A percentile compares a stretch with the other conserved stretches of the same genome.
Conservation (phyloP, 2,113 vertebrate genomes). For the Lagenorhynchus albirostris region DNA sequence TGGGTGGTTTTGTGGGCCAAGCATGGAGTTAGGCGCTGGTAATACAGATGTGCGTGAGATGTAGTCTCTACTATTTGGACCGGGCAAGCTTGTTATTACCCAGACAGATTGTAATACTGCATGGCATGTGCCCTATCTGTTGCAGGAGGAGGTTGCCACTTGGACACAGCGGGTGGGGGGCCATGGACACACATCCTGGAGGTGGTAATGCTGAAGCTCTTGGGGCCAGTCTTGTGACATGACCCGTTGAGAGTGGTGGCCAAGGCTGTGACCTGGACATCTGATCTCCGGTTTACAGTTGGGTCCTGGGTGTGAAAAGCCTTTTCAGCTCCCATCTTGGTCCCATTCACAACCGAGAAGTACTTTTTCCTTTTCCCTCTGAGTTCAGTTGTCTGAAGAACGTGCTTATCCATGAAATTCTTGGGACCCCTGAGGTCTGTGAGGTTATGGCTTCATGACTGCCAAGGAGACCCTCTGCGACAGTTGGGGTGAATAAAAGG, state of each 20-base stretch:
- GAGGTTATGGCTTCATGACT: not conserved
- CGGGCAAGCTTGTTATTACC: not conserved
- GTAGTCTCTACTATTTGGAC: not conserved
- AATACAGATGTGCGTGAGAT: not conserved
- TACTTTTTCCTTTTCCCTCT: not conserved
- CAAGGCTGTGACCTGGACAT: not conserved
- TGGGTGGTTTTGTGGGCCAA: not conserved
- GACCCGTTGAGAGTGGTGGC: not conserved
- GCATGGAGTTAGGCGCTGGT: not conserved
- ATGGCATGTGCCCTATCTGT: fast-evolving
- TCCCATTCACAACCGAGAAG: not conserved
- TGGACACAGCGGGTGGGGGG: not conserved
- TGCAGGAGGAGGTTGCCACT: not conserved
- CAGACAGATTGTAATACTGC: not conserved
- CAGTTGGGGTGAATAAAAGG: not conserved
- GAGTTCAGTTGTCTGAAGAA: not conserved
- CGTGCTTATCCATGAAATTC: not conserved
- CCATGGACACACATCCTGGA: not conserved
- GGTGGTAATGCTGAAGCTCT: not conserved
- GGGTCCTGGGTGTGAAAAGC: not conserved
- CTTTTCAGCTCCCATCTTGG: not conserved
- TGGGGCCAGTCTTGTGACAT: not conserved
- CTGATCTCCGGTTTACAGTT: not conserved
- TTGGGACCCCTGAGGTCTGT: not conserved
- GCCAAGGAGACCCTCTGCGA: not conserved